Evolutionary conservation across 2,888 invertebrate species (phyloP).

Genomic region (Dasypolia templi): DNA sequence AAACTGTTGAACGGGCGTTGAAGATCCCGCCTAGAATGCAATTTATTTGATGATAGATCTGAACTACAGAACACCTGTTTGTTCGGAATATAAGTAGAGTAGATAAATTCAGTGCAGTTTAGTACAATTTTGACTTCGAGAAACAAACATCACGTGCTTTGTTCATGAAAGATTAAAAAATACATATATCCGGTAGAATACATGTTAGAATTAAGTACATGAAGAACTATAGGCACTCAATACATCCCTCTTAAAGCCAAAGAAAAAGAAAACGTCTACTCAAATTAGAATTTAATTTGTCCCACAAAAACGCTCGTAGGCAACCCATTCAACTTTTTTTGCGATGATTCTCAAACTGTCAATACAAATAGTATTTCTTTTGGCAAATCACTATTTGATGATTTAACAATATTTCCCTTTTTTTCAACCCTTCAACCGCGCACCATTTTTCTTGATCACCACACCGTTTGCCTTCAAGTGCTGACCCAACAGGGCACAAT

Average conservation of each 20-base stretch:
- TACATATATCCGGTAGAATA: not conserved
- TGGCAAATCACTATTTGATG: constrained; percentile 65
- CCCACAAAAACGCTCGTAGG: constrained; percentile 23
- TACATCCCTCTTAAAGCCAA: not conserved
- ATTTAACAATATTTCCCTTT: constrained; percentile 83
- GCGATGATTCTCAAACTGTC: constrained; percentile 48
- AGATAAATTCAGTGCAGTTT: not conserved
- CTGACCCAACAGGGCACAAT: constrained; percentile 76
- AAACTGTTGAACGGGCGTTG: not conserved
- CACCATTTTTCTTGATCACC: constrained; percentile 84
- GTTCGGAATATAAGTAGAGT: not conserved
- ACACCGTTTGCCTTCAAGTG: constrained; percentile 86
- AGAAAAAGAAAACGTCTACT: constrained; percentile 11
- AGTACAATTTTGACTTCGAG: not conserved
- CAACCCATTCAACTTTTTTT: constrained; percentile 56
- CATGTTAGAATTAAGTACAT: not conserved
- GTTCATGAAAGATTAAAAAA: not conserved
- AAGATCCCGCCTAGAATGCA: not conserved
- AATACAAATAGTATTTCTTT: constrained; percentile 71
- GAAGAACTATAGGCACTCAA: not conserved
- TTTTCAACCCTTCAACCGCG: constrained; percentile 77
- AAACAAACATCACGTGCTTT: constrained; percentile 1
- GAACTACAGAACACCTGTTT: not conserved
- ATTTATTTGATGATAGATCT: constrained; percentile 7
- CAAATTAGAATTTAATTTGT: constrained; percentile 53